Evolutionary conservation across 2,888 invertebrate species (phyloP), one percentile per base, ranked within the genome.

Genomic region (Drosophila meridionalis): DNA sequence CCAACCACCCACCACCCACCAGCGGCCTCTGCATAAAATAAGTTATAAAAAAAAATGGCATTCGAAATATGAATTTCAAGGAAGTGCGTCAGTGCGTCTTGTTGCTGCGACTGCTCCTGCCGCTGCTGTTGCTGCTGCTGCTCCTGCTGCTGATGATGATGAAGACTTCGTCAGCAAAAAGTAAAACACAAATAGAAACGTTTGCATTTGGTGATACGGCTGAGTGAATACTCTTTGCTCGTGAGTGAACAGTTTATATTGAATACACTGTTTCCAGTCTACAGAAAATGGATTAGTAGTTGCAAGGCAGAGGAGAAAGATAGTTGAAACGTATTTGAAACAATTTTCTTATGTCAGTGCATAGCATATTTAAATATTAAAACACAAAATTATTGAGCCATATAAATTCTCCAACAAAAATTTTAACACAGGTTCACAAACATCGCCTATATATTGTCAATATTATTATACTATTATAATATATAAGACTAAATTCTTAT

Each of bases 61-160:
- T 71, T 61, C 55, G 43, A 69, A 71, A 76, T 65, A 80, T 80
- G 69, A 83, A 67, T 73, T 66, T 64, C 58, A 72, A 63, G 69
- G 61, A 58, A 80, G 50, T 64, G 71, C 30, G 72, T 69, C 62
- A 42, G 53, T 53, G 56, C 61, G 32, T 65, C 20, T 43, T 63
- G 63, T 52, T 50, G 42, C 45, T 60, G 42, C 40, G 38, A 30
- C 57, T 43, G 60, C 30, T 63, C 59, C 62, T 58, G 34, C 50
- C 52, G 50, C 40, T 48, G 4, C 26, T 28, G 9, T 40, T 60
- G 40, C 40, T 48, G 3, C 30, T 30, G 6, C 26, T 59, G 36
- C 50, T 57, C 36, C 62, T 58, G 26, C 20, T 34, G 5, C 20
- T 60, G 47, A n/a, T 58, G 80, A 73, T 34, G 69, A 52, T 47